Evolutionary conservation across 2,888 invertebrate species (phyloP).

Genomic region (Timema podura): DNA sequence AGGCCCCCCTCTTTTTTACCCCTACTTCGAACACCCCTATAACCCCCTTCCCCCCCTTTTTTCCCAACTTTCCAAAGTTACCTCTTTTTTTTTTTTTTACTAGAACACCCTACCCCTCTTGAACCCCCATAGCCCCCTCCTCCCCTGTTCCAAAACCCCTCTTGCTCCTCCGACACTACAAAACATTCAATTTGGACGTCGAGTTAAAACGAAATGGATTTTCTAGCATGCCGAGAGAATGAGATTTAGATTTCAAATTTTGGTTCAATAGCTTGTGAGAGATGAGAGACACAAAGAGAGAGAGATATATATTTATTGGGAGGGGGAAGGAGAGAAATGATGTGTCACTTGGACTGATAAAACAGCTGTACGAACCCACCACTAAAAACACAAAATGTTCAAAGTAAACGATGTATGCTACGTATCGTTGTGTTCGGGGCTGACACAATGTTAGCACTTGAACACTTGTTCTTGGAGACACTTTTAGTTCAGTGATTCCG

Average conservation of each 20-base stretch:
- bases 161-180: constrained; percentile 44
- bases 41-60: constrained; percentile 20
- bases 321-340: not conserved
- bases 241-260: constrained; percentile 43
- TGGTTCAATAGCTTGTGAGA: constrained; percentile 35
- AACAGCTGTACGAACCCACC: too few species aligned
- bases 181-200: constrained; percentile 58
- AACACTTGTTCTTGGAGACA: too few species aligned
- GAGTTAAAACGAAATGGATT: constrained; percentile 58
- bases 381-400: too few species aligned
- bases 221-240: constrained; percentile 49
- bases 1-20: constrained; percentile 32
- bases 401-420: too few species aligned
- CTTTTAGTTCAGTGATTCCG: too few species aligned
- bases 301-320: not conserved
- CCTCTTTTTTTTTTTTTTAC: constrained; percentile 50
- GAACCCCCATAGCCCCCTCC: constrained; percentile 28
- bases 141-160: constrained; percentile 32
- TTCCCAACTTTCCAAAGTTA: constrained; percentile 40
- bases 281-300: not conserved
- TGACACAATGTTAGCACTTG: too few species aligned
- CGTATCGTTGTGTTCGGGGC: too few species aligned
- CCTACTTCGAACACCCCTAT: constrained; percentile 22
- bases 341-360: too few species aligned
- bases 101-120: constrained; percentile 35